These are phyloP conservation scores for Monarcha castaneiventris DNA, from an alignment of 2,113 vertebrate species.

Conservation along the genomic window DNA sequence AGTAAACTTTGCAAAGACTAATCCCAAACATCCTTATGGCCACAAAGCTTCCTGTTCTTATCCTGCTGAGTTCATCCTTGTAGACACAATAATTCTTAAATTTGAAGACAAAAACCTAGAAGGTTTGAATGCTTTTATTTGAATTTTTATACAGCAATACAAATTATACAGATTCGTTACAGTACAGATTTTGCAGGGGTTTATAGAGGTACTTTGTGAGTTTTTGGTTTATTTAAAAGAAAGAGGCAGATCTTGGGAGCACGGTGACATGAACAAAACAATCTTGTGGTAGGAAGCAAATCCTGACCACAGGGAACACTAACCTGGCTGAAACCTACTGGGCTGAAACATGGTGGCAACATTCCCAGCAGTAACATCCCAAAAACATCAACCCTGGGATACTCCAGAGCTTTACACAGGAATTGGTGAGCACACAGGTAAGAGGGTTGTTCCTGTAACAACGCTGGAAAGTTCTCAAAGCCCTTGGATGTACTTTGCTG, in stretches of 20 bases:
- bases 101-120: neutral
- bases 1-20: neutral
- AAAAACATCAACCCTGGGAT: neutral
- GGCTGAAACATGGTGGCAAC: neutral
- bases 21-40: rapidly evolving
- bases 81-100: neutral
- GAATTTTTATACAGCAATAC: constrained; percentile 49
- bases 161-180: constrained; percentile 40
- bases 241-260: constrained; percentile 33
- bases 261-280: neutral
- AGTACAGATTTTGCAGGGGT: constrained; percentile 34
- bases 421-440: neutral
- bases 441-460: neutral
- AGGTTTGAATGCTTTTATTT: constrained; percentile 35
- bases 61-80: neutral
- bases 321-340: constrained; percentile 4
- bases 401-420: neutral
- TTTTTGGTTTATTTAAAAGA: constrained; percentile 51
- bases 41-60: neutral
- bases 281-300: neutral
- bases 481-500: neutral
- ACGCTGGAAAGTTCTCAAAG: neutral
- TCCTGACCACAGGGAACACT: neutral
- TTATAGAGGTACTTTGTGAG: constrained; percentile 47
- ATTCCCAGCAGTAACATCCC: neutral